Percentiles rank a stretch among this genome's conserved stretches.
These are phyloP conservation scores for Eucera pruinosa DNA, from an alignment of 2,888 invertebrate species.

Conservation along the genomic window DNA sequence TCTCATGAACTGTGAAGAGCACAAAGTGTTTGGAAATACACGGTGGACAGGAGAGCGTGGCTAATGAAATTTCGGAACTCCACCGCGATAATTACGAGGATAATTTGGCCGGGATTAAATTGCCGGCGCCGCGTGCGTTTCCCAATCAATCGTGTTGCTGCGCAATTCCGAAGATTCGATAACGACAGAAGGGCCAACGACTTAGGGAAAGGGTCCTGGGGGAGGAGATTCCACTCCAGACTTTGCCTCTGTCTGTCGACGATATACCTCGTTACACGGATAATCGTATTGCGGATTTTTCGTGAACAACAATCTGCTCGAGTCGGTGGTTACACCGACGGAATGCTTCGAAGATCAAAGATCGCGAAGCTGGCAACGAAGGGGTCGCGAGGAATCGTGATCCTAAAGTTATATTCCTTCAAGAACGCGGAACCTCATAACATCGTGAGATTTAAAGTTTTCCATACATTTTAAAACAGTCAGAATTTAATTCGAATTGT, in stretches of 20 bases:
- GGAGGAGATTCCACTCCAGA: slow-evolving; percentile 39
- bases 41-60: not conserved
- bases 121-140: slow-evolving; percentile 24
- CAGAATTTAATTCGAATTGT: too few relatives aligned
- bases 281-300: slow-evolving; percentile 77
- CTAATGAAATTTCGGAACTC: slow-evolving; percentile 37
- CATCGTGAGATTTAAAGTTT: not conserved
- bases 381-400: not conserved
- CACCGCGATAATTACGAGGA: slow-evolving; percentile 28
- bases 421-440: not conserved
- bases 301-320: slow-evolving; percentile 60
- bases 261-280: slow-evolving; percentile 75
- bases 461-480: too few relatives aligned
- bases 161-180: slow-evolving; percentile 46
- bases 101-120: slow-evolving; percentile 32
- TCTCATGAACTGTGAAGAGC: not conserved
- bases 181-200: slow-evolving; percentile 34
- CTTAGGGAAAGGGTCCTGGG: slow-evolving; percentile 32
- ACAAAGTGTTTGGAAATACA: slow-evolving; percentile 11
- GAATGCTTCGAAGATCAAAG: slow-evolving; percentile 74
- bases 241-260: slow-evolving; percentile 47
- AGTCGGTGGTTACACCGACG: slow-evolving; percentile 66
- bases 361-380: not conserved
- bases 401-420: not conserved
- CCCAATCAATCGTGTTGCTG: slow-evolving; percentile 29